A percentile compares a stretch with the other conserved stretches of the same genome.
Evolutionary conservation across 2,888 invertebrate species (phyloP).

Genomic region (Volucella bombylans): DNA sequence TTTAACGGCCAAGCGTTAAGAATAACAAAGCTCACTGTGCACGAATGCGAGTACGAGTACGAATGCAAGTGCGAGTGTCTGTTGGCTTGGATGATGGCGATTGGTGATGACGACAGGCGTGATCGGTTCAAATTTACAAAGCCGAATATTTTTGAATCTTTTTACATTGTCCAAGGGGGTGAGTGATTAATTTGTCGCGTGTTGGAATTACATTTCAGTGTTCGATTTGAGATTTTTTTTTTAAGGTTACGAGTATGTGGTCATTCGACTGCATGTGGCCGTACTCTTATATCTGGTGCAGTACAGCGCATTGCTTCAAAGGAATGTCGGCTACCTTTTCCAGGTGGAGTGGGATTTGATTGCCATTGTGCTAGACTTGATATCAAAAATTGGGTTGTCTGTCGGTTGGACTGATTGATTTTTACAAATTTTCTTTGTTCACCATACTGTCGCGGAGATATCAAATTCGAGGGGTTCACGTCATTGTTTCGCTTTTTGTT

Average conservation of each 20-base stretch:
- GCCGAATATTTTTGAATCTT: slow-evolving; percentile 28
- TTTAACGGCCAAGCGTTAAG: slow-evolving; percentile 57
- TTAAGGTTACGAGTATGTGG: neutral
- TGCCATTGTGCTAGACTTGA: slow-evolving; percentile 36
- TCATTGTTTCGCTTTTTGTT: no score
- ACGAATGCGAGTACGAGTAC: slow-evolving; percentile 5
- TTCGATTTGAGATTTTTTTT: slow-evolving; percentile 43
- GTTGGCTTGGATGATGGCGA: neutral
- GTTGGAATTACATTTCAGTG: slow-evolving; percentile 37
- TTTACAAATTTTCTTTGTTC: neutral
- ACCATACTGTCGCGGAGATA: slow-evolving; percentile 1
- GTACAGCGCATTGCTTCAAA: slow-evolving; percentile 37
- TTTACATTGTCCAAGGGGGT: slow-evolving; percentile 45
- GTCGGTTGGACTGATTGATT: slow-evolving; percentile 39
- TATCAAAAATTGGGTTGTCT: slow-evolving; percentile 47
- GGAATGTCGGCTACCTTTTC: slow-evolving; percentile 46
- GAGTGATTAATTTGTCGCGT: slow-evolving; percentile 63
- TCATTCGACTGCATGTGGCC: slow-evolving; percentile 27
- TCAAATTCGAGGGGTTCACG: slow-evolving; percentile 38
- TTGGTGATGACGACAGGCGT: slow-evolving; percentile 18
- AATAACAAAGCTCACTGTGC: slow-evolving; percentile 30
- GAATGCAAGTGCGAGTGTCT: neutral
- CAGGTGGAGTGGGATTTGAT: slow-evolving; percentile 19
- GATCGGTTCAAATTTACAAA: slow-evolving; percentile 41
- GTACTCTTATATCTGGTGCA: slow-evolving; percentile 4